A percentile compares a stretch with the other conserved stretches of the same genome.
These are phyloP conservation scores for Troilus luridus DNA, from an alignment of 2,888 invertebrate genomes.

Conservation along the genomic window DNA sequence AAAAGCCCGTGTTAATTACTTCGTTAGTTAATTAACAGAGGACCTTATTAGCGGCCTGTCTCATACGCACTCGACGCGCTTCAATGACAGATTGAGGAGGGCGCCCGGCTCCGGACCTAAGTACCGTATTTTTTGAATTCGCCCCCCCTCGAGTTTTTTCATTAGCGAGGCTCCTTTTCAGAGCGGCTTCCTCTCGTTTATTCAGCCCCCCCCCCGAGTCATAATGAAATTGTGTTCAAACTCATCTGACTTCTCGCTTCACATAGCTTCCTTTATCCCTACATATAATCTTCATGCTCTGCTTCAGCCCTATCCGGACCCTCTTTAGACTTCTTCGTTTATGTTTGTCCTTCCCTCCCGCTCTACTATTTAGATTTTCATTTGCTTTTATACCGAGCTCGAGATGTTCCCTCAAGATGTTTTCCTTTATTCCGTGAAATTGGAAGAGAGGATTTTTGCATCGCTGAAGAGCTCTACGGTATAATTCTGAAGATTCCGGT, in stretches of 20 bases:
- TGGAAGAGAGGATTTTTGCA: neutral
- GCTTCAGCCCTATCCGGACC: constrained; percentile 26
- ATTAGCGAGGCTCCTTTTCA: constrained; percentile 25
- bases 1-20: constrained; percentile 40
- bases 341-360: constrained; percentile 39
- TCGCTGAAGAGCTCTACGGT: neutral
- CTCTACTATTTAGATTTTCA: constrained; percentile 50
- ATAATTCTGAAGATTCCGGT: neutral
- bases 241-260: constrained; percentile 46
- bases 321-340: constrained; percentile 40
- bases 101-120: neutral
- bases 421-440: constrained; percentile 34
- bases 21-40: constrained; percentile 53
- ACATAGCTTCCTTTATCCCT: constrained; percentile 48
- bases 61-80: constrained; percentile 8
- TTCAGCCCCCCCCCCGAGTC: constrained; percentile 21
- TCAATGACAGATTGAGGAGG: constrained; percentile 40
- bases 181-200: constrained; percentile 19
- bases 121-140: constrained; percentile 45
- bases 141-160: constrained; percentile 23
- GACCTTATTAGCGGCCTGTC: constrained; percentile 47
- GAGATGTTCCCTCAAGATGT: constrained; percentile 31
- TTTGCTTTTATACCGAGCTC: constrained; percentile 26
- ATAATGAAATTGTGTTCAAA: constrained; percentile 46
- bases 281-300: constrained; percentile 50